Conservation (phyloP, 2,797 vertebrate genomes). For the Momotus momota region DNA sequence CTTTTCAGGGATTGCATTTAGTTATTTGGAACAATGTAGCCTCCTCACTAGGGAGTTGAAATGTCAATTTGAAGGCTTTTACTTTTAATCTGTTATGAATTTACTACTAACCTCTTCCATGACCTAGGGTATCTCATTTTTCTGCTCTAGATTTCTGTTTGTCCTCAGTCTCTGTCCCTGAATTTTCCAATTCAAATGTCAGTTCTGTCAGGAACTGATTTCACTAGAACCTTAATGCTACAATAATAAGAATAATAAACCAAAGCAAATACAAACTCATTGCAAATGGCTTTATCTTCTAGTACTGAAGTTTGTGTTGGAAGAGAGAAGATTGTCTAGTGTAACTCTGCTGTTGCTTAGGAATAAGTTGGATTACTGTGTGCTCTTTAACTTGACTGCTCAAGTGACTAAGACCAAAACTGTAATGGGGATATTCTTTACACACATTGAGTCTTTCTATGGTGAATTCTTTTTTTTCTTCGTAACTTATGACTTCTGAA, state of each 20-base stretch:
- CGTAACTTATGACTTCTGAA: slow-evolving; percentile 27
- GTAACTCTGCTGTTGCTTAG: neutral
- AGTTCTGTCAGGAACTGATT: neutral
- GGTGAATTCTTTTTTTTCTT: neutral
- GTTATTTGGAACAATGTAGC: neutral
- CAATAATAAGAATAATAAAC: neutral
- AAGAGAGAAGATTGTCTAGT: neutral
- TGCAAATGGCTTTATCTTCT: neutral
- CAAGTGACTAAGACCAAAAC: neutral
- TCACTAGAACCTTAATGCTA: neutral
- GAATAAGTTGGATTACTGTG: neutral
- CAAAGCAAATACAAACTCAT: neutral
- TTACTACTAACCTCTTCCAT: neutral
- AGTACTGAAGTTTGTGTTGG: neutral
- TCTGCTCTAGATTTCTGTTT: neutral
- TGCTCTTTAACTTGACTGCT: neutral
- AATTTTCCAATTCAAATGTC: neutral
- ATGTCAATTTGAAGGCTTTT: neutral
- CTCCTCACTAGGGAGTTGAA: neutral
- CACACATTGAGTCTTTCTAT: neutral
- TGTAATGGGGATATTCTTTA: neutral
- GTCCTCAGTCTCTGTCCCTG: neutral
- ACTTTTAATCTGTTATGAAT: neutral
- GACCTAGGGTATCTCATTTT: neutral
- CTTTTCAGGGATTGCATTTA: neutral